phyloP scores from a whole-genome alignment of 2,797 vertebrate genomes.

The Ispidina picta region DNA sequence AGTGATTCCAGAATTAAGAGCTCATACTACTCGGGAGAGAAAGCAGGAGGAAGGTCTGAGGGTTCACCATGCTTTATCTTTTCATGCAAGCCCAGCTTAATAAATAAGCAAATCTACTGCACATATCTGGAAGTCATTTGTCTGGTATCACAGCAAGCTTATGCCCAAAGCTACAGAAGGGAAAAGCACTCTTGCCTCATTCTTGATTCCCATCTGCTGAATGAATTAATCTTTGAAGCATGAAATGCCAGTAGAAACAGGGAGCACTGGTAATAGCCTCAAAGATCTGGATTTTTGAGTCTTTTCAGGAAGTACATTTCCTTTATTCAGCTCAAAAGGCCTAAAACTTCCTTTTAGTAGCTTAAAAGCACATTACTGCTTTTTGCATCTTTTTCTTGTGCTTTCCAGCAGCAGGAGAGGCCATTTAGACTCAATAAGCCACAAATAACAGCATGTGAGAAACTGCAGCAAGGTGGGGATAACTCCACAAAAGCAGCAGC shows the following conservation, averaged over 20 bases:
- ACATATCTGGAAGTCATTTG: background rate
- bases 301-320: constrained; percentile 31
- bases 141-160: background rate
- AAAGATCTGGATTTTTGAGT: background rate
- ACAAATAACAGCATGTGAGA: background rate
- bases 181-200: background rate
- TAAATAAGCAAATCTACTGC: background rate
- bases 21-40: background rate
- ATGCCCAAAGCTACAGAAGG: background rate
- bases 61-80: background rate
- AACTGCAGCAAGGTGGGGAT: background rate
- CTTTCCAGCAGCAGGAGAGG: background rate
- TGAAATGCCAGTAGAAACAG: background rate
- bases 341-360: constrained; percentile 4
- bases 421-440: background rate
- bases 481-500: background rate
- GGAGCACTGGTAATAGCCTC: background rate
- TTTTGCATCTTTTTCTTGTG: background rate
- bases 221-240: background rate
- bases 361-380: background rate
- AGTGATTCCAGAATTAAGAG: background rate
- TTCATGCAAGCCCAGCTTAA: background rate
- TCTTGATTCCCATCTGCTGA: background rate
- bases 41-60: background rate
- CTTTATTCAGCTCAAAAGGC: constrained; percentile 10